phyloP scores from a whole-genome alignment of 2,113 vertebrate genomes.

The Anser cygnoides region DNA sequence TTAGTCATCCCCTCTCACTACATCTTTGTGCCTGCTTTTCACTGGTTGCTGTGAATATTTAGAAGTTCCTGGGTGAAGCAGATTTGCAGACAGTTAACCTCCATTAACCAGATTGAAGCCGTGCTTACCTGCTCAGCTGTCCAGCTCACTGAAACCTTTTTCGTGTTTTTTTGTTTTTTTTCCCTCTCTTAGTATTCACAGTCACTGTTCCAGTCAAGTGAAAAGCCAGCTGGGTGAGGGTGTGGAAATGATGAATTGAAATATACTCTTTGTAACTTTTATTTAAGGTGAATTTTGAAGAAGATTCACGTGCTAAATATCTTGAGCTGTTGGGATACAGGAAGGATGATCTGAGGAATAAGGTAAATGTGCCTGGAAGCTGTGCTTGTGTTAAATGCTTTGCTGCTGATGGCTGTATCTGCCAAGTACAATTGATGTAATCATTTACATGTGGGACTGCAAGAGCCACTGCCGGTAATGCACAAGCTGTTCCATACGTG shows the following conservation, averaged over 20 bases:
- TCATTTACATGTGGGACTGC: not conserved
- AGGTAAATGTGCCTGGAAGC: slow-evolving; percentile 77
- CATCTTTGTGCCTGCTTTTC: not conserved
- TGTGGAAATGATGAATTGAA: not conserved
- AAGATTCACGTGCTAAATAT: slow-evolving; percentile 88
- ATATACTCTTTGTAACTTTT: not conserved
- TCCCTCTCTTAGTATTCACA: not conserved
- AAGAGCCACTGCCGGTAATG: not conserved
- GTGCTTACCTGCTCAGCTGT: not conserved
- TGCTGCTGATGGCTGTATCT: not conserved
- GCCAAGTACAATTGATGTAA: not conserved
- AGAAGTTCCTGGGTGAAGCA: not conserved
- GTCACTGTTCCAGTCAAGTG: not conserved
- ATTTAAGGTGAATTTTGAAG: slow-evolving; percentile 91
- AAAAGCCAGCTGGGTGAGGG: not conserved
- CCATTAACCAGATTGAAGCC: not conserved
- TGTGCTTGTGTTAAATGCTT: not conserved
- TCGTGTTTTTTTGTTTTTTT: not conserved
- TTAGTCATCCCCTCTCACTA: not conserved
- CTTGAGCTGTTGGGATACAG: slow-evolving; percentile 93
- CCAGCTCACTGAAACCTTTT: not conserved
- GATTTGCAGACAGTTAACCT: not conserved
- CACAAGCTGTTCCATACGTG: not conserved
- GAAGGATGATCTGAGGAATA: slow-evolving; percentile 88
- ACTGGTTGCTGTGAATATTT: not conserved